Percentiles rank a stretch among this genome's conserved stretches.
Evolutionary conservation across 2,888 invertebrate species (phyloP).

Genomic region (Lasiommata megera): DNA sequence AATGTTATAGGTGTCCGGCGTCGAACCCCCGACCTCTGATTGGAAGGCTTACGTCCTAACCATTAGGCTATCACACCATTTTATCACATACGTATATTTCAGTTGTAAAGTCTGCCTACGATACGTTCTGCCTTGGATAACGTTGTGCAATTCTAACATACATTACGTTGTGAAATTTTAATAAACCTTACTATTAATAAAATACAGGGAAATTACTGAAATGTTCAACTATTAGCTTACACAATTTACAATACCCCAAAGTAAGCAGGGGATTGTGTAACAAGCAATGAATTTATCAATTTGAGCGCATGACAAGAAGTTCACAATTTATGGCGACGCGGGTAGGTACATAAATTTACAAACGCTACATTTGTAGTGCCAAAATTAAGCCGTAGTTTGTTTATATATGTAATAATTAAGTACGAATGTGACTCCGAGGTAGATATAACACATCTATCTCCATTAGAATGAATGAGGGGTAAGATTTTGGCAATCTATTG

Average conservation of each 20-base stretch:
- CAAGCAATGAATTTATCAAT: slow-evolving; percentile 20
- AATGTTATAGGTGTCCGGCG: too few species aligned
- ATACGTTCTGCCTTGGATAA: too few species aligned
- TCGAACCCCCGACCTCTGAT: too few species aligned
- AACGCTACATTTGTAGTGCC: slow-evolving; percentile 19
- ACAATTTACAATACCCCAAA: neutral
- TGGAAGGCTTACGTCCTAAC: too few species aligned
- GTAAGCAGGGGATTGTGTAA: neutral
- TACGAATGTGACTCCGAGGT: slow-evolving; percentile 16
- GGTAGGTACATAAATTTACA: slow-evolving; percentile 20
- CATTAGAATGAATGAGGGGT: too few species aligned
- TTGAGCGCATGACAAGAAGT: slow-evolving; percentile 16
- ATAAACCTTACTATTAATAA: neutral
- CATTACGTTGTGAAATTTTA: neutral
- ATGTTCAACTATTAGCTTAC: neutral
- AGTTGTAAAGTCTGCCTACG: too few species aligned
- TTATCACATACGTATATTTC: too few species aligned
- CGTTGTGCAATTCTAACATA: neutral
- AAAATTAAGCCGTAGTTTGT: slow-evolving; percentile 23
- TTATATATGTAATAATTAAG: slow-evolving; percentile 31
- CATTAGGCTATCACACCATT: too few species aligned
- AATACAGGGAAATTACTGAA: neutral
- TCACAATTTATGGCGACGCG: slow-evolving; percentile 18
- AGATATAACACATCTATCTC: too few species aligned
- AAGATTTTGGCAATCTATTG: too few species aligned